These are phyloP conservation scores for Hyperoplus immaculatus DNA, from an alignment of 2,797 vertebrate genomes.

Conservation along the genomic window DNA sequence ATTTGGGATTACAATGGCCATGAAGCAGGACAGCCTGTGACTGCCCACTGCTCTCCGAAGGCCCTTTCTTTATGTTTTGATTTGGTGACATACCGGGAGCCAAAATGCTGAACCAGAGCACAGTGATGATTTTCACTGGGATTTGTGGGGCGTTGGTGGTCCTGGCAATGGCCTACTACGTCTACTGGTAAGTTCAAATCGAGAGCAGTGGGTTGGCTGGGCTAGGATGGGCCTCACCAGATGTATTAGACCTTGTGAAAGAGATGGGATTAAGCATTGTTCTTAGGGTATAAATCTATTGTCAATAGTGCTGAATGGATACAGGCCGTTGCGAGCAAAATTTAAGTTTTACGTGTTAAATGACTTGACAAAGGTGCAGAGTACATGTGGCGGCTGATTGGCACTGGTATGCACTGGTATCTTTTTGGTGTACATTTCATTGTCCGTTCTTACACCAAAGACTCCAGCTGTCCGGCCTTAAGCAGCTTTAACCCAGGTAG, in stretches of 20 bases:
- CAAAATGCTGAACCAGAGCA: conserved; percentile 89
- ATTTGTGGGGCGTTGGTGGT: conserved; percentile 89
- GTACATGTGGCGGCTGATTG: not conserved
- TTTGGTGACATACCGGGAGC: conserved; percentile 61
- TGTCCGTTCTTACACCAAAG: not conserved
- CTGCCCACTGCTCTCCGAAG: conserved; percentile 36
- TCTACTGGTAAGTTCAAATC: conserved; percentile 92
- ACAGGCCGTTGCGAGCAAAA: conserved; percentile 6
- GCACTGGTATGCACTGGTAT: not conserved
- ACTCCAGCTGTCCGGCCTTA: conserved; percentile 65
- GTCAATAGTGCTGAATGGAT: not conserved
- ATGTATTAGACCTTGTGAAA: conserved; percentile 16
- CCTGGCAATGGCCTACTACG: conserved; percentile 94
- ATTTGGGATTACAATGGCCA: conserved; percentile 76
- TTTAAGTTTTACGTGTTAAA: not conserved
- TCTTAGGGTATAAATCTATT: not conserved
- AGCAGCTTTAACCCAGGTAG: conserved; percentile 76
- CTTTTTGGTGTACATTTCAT: not conserved
- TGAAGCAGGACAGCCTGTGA: conserved; percentile 70
- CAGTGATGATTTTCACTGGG: conserved; percentile 92
- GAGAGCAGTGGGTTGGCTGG: not conserved
- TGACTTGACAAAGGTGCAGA: not conserved
- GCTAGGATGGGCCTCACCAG: not conserved
- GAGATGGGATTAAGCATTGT: not conserved
- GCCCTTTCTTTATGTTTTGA: conserved; percentile 42